Evolutionary conservation across 1,140 invertebrate species (phyloP).

Genomic region (Nilaparvata lugens): DNA sequence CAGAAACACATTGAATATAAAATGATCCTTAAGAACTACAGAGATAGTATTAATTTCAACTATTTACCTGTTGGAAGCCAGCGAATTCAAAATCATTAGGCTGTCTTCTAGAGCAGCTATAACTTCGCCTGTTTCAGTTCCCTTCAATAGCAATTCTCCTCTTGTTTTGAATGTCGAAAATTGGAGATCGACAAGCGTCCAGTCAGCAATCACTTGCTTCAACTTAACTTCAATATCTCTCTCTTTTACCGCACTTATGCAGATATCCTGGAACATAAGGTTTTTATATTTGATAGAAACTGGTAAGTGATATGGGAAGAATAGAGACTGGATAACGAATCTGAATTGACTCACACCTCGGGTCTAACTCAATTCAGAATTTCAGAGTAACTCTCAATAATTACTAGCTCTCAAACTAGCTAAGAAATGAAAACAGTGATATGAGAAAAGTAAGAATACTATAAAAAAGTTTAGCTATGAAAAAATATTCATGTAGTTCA

Average conservation of each 20-base stretch:
- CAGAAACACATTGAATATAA: too few species aligned
- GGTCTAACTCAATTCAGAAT: too few species aligned
- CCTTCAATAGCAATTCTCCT: constrained; percentile 73
- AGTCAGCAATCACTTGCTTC: constrained; percentile 73
- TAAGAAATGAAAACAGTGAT: too few species aligned
- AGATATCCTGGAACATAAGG: constrained; percentile 57
- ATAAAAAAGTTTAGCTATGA: too few species aligned
- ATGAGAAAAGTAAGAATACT: too few species aligned
- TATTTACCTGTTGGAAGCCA: constrained; percentile 67
- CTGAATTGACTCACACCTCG: too few species aligned
- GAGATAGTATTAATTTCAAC: too few species aligned
- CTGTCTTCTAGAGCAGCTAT: constrained; percentile 75
- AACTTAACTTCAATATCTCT: constrained; percentile 84
- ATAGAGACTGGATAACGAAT: too few species aligned
- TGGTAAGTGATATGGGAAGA: too few species aligned
- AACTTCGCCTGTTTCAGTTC: constrained; percentile 66
- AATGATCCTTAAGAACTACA: neutral
- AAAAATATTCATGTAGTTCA: too few species aligned
- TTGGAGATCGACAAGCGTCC: constrained; percentile 64
- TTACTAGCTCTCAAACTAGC: too few species aligned
- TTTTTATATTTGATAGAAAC: neutral
- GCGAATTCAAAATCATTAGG: constrained; percentile 76
- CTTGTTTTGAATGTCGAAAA: constrained; percentile 75
- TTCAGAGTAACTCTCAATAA: too few species aligned
- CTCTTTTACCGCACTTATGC: constrained; percentile 83